Evolutionary conservation across 2,888 invertebrate genomes (phyloP).

Genomic region (Onthophagus sagittarius): DNA sequence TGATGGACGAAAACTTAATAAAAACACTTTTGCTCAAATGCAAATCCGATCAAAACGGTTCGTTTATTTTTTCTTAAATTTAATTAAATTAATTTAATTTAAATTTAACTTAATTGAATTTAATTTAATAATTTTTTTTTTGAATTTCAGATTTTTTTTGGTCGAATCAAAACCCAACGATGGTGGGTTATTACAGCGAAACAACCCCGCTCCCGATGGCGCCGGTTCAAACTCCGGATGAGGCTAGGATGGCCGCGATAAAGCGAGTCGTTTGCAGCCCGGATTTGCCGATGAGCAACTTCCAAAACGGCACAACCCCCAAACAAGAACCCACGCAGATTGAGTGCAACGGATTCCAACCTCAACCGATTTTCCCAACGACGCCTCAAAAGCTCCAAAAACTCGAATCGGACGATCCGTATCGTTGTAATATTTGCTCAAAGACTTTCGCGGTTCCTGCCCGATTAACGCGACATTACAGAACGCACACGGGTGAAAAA

Average conservation of each 20-base stretch:
- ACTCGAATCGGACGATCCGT: slow-evolving; percentile 61
- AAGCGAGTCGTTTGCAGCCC: slow-evolving; percentile 60
- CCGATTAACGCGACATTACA: slow-evolving; percentile 76
- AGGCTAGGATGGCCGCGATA: slow-evolving; percentile 40
- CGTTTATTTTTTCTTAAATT: slow-evolving; percentile 24
- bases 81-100: no score
- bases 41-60: slow-evolving; percentile 37
- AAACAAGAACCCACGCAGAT: slow-evolving; percentile 33
- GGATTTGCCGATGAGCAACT: slow-evolving; percentile 52
- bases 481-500: slow-evolving; percentile 87
- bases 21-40: slow-evolving; percentile 41
- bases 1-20: slow-evolving; percentile 37
- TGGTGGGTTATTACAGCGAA: slow-evolving; percentile 54
- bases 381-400: slow-evolving; percentile 43
- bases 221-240: slow-evolving; percentile 41
- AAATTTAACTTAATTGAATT: background rate
- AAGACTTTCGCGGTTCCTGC: slow-evolving; percentile 91
- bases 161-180: slow-evolving; percentile 39
- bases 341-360: slow-evolving; percentile 45
- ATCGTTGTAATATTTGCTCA: slow-evolving; percentile 84
- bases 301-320: slow-evolving; percentile 31
- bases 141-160: slow-evolving; percentile 50
- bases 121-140: slow-evolving; percentile 25
- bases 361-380: slow-evolving; percentile 42
- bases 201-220: slow-evolving; percentile 44